Percentiles rank a stretch among this genome's conserved stretches.
Conservation (phyloP, 2,113 vertebrate species). For the Carollia perspicillata region DNA sequence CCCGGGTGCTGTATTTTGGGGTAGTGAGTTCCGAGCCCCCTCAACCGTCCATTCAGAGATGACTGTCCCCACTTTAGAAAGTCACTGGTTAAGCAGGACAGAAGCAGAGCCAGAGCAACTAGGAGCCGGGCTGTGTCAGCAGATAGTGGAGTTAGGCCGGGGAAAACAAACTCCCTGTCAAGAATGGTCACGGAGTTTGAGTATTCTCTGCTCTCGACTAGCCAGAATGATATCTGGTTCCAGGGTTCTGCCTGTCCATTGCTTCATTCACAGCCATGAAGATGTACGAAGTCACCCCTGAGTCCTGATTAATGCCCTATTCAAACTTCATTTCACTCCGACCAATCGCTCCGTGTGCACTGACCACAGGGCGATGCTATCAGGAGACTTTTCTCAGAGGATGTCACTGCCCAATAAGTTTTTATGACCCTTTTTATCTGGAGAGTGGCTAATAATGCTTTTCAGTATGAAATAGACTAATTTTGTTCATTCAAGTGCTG, state of each 20-base stretch:
- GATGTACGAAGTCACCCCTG: background rate
- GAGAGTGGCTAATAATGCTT: conserved; percentile 27
- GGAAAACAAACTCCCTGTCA: background rate
- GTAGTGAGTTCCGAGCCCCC: background rate
- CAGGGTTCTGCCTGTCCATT: background rate
- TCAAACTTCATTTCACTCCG: background rate
- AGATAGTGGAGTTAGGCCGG: conserved; percentile 15
- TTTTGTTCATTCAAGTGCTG: conserved; percentile 55
- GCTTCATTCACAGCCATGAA: background rate
- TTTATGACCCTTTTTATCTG: conserved; percentile 39
- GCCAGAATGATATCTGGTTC: background rate
- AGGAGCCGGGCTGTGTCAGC: background rate
- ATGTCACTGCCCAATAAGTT: conserved; percentile 27
- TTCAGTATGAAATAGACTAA: conserved; percentile 51
- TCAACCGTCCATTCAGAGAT: background rate
- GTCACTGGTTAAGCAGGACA: background rate
- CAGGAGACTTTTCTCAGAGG: conserved; percentile 33
- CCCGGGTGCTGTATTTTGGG: background rate
- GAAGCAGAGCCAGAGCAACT: background rate
- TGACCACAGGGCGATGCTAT: background rate
- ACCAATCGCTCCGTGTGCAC: background rate
- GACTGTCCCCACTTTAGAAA: background rate
- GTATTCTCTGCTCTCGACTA: background rate
- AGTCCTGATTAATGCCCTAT: background rate
- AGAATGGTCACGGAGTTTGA: conserved; percentile 35